Evolutionary conservation across 2,113 vertebrate genomes (phyloP), one percentile per base, ranked within the genome.

Genomic region (Sula dactylatra): DNA sequence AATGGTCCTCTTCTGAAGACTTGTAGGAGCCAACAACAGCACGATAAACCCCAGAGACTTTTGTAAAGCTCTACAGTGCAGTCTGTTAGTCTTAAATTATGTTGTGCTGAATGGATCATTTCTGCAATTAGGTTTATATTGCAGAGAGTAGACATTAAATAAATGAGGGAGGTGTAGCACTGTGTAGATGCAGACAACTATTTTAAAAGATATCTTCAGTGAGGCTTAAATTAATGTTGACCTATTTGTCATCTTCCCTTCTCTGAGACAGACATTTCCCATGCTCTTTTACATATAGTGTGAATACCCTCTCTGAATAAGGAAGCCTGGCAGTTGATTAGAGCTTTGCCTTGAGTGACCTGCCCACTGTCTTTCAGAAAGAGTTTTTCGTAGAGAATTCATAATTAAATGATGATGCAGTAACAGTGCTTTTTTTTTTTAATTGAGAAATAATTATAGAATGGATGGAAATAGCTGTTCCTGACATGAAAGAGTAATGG

Each of bases 61-160:
- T 34, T 62, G 55, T 84, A 66, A 92, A 94, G 65, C n/a, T 87
- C 19, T 72, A 31, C 47, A 27, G 16, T 54, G 9, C 44, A 73
- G 59, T 55, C 85, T 91, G 27, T 82, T 92, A 32, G 59, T 91
- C 44, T 89, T 85, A 72, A 92, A 97, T 96, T 54, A 70, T 56
- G n/a, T 44, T 88, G 91, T 94, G 77, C 78, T 86, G 88, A 72
- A 92, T 80, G 49, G 84, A 89, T 95, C 19, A 40, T 95, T 77
- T 94, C 36, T 89, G 65, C 94, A 90, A 94, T 96, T 94, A 92
- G 45, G 50, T 84, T 94, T 95, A 44, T 86, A 88, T 73, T 56
- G 62, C 50, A 86, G 69, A 97, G 50, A 59, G 34, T 9, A 85
- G 59, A 40, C 74, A 92, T 93, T 88, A 86, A 96, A 89, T 91